Conservation (phyloP, 2,113 vertebrate genomes). For the Periophthalmus modestus region DNA sequence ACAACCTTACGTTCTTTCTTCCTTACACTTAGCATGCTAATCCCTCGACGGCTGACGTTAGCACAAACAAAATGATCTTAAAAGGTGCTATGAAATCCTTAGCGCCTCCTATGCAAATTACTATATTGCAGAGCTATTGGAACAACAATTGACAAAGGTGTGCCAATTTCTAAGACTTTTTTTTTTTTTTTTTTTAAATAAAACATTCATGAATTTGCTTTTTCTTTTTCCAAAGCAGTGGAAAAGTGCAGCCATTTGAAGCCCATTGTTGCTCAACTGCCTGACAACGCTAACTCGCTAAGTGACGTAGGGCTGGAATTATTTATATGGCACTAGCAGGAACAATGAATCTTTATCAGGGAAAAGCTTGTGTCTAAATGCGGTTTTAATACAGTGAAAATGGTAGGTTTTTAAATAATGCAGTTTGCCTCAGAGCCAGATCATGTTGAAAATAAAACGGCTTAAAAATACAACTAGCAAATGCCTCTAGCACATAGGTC, state of each 20-base stretch:
- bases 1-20: conserved; percentile 50
- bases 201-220: conserved; percentile 62
- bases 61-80: conserved; percentile 64
- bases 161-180: conserved; percentile 53
- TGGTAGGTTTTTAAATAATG: conserved; percentile 53
- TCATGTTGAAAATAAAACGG: conserved; percentile 43
- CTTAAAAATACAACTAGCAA: not conserved
- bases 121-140: conserved; percentile 29
- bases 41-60: conserved; percentile 56
- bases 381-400: conserved; percentile 50
- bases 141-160: not conserved
- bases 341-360: conserved; percentile 55
- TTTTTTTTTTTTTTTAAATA: conserved; percentile 45
- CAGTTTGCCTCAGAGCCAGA: conserved; percentile 41
- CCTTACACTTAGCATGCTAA: conserved; percentile 58
- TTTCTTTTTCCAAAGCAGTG: conserved; percentile 21
- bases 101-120: conserved; percentile 70
- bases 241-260: conserved; percentile 60
- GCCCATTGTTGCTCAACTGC: conserved; percentile 61
- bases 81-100: conserved; percentile 59
- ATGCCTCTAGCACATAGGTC: too few relatives aligned
- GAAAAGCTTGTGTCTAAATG: conserved; percentile 34
- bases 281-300: conserved; percentile 43
- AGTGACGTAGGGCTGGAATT: conserved; percentile 61
- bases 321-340: conserved; percentile 55